Base-by-base conservation (phyloP, 2,113 vertebrate genomes). In the Engystomops pustulosus region DNA sequence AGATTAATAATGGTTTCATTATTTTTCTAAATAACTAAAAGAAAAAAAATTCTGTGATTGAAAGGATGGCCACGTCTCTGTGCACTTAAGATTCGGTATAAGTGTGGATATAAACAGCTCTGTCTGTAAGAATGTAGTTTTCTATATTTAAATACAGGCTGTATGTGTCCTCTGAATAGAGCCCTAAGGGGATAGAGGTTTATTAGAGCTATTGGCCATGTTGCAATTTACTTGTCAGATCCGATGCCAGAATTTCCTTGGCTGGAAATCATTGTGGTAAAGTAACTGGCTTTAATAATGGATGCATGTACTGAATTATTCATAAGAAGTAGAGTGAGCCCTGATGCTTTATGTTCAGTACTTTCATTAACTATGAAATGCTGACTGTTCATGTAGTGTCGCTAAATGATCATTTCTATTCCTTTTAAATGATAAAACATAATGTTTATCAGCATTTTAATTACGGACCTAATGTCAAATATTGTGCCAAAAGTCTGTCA, bases 221-320 rank as follows among this genome's bases (percentile, higher is more conserved):
- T 90, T 93, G 89, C 88, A 92, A 92, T 94, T 93, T 93, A 91
- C 94, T 92, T 93, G 87, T 90, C 70, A 86, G 91, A 92, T 92
- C 90, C 90, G 88, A 92, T 88, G 91, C 91, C 90, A 89, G 76
- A 90, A 87, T 83, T 87, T 92, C 0, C 76, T 17, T 86, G 89
- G 88, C 81, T 90, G 88, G 88, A 91, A 94, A 91, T 91, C 89
- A 91, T 89, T 92, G 90, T 87, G 88, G 87, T 83, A 89, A 91
- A 94, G 90, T 92, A 92, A 91, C 91, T 60, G 85, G 86, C 87
- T 94, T 93, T 92, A 94, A 94, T 94, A 94, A 94, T 94, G 88
- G 89, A 94, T 93, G 87, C 83, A 85, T 87, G 85, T 0, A 0
- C 91, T 95, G 91, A 95, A 94, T 95, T 94, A 94, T 94, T 94